Base-by-base conservation (phyloP, 2,113 vertebrate genomes). In the Caranx melampygus region DNA sequence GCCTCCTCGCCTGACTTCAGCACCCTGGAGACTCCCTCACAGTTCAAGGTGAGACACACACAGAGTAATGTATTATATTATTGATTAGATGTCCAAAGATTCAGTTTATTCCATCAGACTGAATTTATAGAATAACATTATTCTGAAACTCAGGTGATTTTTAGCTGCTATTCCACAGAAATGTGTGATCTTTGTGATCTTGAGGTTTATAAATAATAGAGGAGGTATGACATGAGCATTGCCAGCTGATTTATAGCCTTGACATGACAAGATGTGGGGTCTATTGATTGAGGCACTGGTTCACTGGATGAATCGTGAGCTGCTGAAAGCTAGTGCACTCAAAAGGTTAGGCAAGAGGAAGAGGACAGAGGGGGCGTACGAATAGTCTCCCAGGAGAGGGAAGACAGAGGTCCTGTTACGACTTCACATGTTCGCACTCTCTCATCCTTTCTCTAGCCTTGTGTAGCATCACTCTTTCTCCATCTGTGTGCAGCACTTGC, bases 1-100 rank as follows among this genome's bases (percentile, higher is more conserved):
- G 95, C 96, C 20, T 96, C 95, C 2, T 96, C 96, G 4, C 96
- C 97, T 5, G 96, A 99, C 93, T 97, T 98, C 79, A 96, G 93
- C 88, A 93, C 89, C 0, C 91, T 99, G 69, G 96, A 99, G 94
- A 98, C 96, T 0, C 98, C 97, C 4, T 95, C 96, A 1, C 97
- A 99, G 87, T 99, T 99, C 84, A 96, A 97, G 93, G 98, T 97
- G 88, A 84, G 78, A 70, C 49, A 49, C 47, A 6, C 47, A 54
- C 52, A 21, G 3, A 54, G 4, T 6, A 35, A 79, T 58, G 35
- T 11, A 16, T 26, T 21, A 31, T 18, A 1, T 21, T 65, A 72
- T 83, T 34, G 72, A 89, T 52, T 59, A 66, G 62, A 61, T 67
- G 57, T 68, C 75, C 18, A 12, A 37, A 63, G 16, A 69, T 57